Percentiles rank a stretch among this genome's conserved stretches.
Evolutionary conservation across 2,888 invertebrate species (phyloP).

Genomic region (Dynastes grantii): DNA sequence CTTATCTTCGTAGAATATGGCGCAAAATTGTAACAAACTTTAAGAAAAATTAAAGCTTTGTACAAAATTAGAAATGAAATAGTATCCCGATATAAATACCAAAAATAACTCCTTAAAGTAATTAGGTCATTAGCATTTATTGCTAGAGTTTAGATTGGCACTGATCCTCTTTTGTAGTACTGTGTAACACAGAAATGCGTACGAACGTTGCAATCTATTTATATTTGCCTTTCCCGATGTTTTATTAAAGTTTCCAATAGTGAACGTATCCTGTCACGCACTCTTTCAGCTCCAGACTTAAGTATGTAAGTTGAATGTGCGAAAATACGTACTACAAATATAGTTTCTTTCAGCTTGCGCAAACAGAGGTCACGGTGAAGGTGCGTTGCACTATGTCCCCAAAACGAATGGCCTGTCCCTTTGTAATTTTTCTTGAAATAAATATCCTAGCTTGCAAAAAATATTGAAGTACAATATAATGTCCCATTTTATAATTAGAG

Average conservation of each 20-base stretch:
- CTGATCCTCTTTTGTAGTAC: neutral
- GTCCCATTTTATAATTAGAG: neutral
- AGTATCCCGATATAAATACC: too few relatives aligned
- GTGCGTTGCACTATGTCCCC: conserved; percentile 41
- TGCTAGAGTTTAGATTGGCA: neutral
- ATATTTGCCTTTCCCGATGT: too few relatives aligned
- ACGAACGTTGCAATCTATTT: too few relatives aligned
- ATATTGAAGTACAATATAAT: conserved; percentile 6
- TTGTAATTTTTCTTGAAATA: neutral
- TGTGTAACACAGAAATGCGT: too few relatives aligned
- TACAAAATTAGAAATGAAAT: too few relatives aligned
- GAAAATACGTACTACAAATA: conserved; percentile 32
- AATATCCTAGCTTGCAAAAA: neutral
- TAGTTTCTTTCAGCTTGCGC: conserved; percentile 49
- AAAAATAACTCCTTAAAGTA: too few relatives aligned
- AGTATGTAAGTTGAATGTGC: conserved; percentile 3
- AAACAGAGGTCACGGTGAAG: conserved; percentile 41
- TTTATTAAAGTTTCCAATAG: neutral
- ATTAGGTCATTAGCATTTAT: too few relatives aligned
- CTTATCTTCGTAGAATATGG: too few relatives aligned
- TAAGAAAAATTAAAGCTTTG: too few relatives aligned
- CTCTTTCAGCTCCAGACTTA: conserved; percentile 3
- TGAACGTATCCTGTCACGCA: conserved; percentile 33
- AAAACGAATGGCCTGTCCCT: neutral
- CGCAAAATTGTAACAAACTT: too few relatives aligned